A percentile compares a stretch with the other conserved stretches of the same genome.
Conservation (phyloP, 2,113 vertebrate species). For the Naja naja region DNA sequence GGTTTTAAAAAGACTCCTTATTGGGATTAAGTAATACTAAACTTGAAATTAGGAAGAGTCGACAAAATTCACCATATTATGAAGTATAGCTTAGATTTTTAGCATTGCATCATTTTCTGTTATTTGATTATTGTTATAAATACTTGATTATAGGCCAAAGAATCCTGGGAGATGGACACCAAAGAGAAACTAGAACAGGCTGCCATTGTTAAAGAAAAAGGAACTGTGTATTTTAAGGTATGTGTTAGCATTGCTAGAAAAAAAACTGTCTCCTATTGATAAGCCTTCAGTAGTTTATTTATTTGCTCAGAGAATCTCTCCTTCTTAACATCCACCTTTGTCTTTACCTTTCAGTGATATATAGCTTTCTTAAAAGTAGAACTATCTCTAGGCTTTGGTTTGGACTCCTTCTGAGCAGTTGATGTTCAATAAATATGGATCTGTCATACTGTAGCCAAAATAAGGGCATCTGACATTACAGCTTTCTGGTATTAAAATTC, state of each 20-base stretch:
- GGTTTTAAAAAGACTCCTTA: background rate
- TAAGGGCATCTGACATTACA: fast-evolving
- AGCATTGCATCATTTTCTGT: background rate
- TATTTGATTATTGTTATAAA: conserved; percentile 23
- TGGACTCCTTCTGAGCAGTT: background rate
- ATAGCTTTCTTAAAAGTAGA: background rate
- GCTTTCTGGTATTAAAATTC: background rate
- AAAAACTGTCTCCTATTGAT: background rate
- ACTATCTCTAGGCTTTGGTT: background rate
- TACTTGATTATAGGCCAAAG: conserved; percentile 82
- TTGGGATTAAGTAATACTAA: background rate
- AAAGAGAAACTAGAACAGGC: conserved; percentile 88
- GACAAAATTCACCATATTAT: background rate
- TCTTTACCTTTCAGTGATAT: background rate
- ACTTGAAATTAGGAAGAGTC: background rate
- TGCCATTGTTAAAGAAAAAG: conserved; percentile 85
- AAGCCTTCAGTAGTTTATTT: background rate
- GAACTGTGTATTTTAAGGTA: conserved; percentile 95
- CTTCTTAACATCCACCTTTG: fast-evolving
- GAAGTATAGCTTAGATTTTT: too few species aligned
- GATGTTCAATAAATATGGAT: background rate
- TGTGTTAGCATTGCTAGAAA: conserved; percentile 28
- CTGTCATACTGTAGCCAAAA: background rate
- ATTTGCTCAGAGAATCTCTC: background rate
- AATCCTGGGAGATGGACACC: conserved; percentile 96